Conservation (phyloP, 2,797 vertebrate species). For the Thripadectes ignobilis region DNA sequence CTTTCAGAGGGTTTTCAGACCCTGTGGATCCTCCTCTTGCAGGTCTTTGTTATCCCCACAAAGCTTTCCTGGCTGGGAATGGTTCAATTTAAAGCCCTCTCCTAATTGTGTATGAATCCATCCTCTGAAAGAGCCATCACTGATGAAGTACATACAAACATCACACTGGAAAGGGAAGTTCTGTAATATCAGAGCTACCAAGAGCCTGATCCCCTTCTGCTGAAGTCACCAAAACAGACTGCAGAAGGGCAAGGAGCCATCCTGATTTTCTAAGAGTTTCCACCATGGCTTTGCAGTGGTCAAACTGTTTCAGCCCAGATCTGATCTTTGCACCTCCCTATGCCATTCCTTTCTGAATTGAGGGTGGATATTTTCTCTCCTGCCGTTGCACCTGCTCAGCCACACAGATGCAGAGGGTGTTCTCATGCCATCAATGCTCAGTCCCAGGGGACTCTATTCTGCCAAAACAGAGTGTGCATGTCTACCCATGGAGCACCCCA, state of each 20-base stretch:
- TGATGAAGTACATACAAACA: background rate
- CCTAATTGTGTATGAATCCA: background rate
- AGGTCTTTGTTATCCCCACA: background rate
- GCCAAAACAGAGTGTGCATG: background rate
- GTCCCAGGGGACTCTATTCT: background rate
- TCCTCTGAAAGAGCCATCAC: background rate
- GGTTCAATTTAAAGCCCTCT: background rate
- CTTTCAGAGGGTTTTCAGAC: background rate
- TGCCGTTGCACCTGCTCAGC: background rate
- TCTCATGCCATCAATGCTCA: fast-evolving
- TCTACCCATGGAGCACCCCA: background rate
- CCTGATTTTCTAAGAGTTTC: background rate
- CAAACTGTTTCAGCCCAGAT: background rate
- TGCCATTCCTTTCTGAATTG: background rate
- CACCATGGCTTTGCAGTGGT: background rate
- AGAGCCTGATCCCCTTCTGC: background rate
- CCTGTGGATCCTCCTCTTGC: background rate
- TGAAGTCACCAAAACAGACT: background rate
- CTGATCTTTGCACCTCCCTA: background rate
- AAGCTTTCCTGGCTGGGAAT: background rate
- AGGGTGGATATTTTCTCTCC: background rate
- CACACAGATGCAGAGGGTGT: background rate
- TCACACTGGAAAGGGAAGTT: background rate
- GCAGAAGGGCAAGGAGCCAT: background rate
- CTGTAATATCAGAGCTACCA: background rate